Evolutionary conservation across 2,113 vertebrate species (phyloP).

Genomic region (Origma solitaria): DNA sequence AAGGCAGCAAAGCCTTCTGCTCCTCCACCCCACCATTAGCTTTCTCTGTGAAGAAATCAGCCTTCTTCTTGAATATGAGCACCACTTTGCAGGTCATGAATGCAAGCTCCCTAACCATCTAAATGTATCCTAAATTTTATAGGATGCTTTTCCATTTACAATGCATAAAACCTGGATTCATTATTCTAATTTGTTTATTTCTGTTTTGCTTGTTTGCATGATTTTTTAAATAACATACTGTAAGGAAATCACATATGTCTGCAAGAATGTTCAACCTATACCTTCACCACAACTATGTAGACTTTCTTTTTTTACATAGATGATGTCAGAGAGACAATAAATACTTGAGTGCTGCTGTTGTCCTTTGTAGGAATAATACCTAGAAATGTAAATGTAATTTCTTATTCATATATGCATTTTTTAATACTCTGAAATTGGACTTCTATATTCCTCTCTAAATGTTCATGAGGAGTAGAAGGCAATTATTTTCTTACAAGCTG

Average conservation of each 20-base stretch:
- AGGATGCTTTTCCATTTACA: background rate
- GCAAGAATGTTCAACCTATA: constrained; percentile 84
- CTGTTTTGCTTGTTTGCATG: background rate
- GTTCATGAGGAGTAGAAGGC: background rate
- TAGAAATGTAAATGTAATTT: background rate
- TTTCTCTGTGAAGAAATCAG: background rate
- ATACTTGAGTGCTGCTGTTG: background rate
- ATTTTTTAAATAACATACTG: constrained; percentile 61
- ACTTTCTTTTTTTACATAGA: constrained; percentile 75
- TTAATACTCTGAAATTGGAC: background rate
- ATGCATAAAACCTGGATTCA: background rate
- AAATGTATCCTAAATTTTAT: background rate
- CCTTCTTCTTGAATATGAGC: background rate
- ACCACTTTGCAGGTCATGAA: background rate
- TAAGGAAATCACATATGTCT: constrained; percentile 83
- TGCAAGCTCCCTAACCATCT: background rate
- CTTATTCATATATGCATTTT: background rate
- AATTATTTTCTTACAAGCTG: background rate
- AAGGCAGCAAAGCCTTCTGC: background rate
- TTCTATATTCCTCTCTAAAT: background rate
- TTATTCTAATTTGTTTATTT: background rate
- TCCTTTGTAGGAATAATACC: background rate
- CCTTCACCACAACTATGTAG: constrained; percentile 85
- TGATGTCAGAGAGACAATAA: constrained; percentile 58
- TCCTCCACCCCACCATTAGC: too few relatives aligned